Base-by-base conservation (phyloP, 2,113 vertebrate genomes). In the Nibea coibor region DNA sequence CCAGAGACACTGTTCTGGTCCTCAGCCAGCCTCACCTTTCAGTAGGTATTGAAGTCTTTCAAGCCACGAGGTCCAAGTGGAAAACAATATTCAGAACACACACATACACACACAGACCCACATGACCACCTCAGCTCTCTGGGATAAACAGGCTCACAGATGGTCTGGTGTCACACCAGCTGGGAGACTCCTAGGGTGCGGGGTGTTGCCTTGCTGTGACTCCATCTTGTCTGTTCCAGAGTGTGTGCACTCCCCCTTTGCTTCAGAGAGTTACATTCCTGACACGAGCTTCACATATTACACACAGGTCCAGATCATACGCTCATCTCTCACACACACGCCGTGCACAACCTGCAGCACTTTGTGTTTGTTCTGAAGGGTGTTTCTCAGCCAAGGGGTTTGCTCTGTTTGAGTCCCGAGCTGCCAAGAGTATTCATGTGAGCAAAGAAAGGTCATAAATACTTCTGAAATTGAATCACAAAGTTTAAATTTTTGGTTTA, bases 131-230 rank as follows among this genome's bases (percentile, higher is more conserved):
- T 75, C 62, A 50, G 66, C 70, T 85, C 64, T 72, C 26, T 89
- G 75, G 61, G 86, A 89, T 85, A 90, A 90, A 91, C 86, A 91
- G 85, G 84, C 45, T 88, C 86, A 87, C 93, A 93, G 93, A 94
- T 94, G 92, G 92, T 90, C 81, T 78, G 82, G 86, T 89, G 91
- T 91, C 92, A 86, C 88, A 90, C 92, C 90, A 91, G 89, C 91
- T 88, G 91, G 85, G 88, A 86, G 80, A 85, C 87, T 91, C 88
- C 81, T 80, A 78, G 82, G 89, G 86, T 84, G 57, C 12, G 81
- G 83, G 88, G 89, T 87, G 87, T 82, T 88, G 88, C 75, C 91
- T 83, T 85, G 91, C 93, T 92, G 91, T 78, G 89, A 82, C 86
- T 88, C 91, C 93, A 92, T 93, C 87, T 91, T 91, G 90, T 85